A percentile compares a stretch with the other conserved stretches of the same genome.
Conservation (phyloP, 2,113 vertebrate genomes). For the Gambusia holbrooki region DNA sequence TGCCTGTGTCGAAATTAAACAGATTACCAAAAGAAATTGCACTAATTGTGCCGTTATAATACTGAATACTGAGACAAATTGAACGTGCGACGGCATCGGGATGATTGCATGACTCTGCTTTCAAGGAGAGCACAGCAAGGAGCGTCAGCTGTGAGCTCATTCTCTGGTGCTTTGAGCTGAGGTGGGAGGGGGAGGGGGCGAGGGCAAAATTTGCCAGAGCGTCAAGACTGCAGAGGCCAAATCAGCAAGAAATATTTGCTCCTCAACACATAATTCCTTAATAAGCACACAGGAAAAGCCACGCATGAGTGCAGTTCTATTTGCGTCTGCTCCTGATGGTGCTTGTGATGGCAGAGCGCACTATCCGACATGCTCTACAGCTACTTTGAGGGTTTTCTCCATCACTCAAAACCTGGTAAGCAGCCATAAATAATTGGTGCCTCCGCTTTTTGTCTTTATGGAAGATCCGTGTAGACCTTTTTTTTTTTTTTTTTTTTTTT, state of each 20-base stretch:
- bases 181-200: not conserved
- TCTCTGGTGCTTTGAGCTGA: not conserved
- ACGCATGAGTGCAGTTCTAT: constrained; percentile 19
- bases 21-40: constrained; percentile 48
- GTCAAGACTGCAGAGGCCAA: constrained; percentile 24
- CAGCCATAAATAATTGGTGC: constrained; percentile 42
- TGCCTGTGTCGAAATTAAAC: constrained; percentile 54
- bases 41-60: constrained; percentile 61
- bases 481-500: not conserved
- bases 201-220: not conserved
- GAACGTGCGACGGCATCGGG: constrained; percentile 54
- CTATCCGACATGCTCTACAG: constrained; percentile 5
- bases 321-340: constrained; percentile 44
- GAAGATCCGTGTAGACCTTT: constrained; percentile 24
- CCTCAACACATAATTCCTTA: constrained; percentile 52
- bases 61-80: constrained; percentile 50
- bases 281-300: constrained; percentile 38
- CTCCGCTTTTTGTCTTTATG: constrained; percentile 27
- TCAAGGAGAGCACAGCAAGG: constrained; percentile 24
- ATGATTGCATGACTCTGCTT: constrained; percentile 58
- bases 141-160: constrained; percentile 46
- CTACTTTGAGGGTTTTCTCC: constrained; percentile 19
- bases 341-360: constrained; percentile 9
- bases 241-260: constrained; percentile 38
- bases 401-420: constrained; percentile 18